Evolutionary conservation across 23 tunicate genomes (phyloP).

Genomic region (Halocynthia roretzi): DNA sequence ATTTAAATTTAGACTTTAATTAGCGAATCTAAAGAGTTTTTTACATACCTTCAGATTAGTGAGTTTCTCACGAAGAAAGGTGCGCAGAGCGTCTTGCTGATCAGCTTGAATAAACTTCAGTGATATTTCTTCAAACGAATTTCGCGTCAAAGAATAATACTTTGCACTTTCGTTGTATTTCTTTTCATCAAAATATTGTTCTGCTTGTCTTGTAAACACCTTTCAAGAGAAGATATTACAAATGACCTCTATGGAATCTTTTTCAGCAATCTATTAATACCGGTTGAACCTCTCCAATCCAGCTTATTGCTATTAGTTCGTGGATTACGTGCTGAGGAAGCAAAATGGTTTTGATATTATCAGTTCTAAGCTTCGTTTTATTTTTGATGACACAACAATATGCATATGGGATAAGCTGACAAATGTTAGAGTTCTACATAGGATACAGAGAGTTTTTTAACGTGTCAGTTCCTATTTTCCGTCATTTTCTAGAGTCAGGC

Average conservation of each 20-base stretch:
- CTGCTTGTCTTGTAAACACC: constrained; percentile 82
- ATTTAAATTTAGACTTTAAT: no score
- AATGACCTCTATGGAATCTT: no score
- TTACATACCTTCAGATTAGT: constrained; percentile 33
- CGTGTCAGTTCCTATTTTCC: background rate
- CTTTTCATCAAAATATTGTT: constrained; percentile 53
- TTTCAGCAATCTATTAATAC: no score
- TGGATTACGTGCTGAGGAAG: no score
- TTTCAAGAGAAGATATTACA: background rate
- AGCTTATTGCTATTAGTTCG: no score
- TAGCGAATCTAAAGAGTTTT: no score
- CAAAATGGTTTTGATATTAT: no score
- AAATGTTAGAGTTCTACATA: no score
- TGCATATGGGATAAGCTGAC: no score
- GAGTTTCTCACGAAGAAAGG: constrained; percentile 66
- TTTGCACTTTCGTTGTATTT: constrained; percentile 78
- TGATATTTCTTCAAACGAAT: constrained; percentile 69
- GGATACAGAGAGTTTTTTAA: no score
- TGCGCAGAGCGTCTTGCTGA: constrained; percentile 60
- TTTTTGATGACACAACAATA: no score
- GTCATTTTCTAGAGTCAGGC: background rate
- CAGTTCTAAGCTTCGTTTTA: no score
- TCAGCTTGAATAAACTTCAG: constrained; percentile 65
- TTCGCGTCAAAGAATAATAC: constrained; percentile 72
- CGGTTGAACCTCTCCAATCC: background rate